Conservation (phyloP, 2,797 vertebrate species). For the Diceros bicornis region DNA sequence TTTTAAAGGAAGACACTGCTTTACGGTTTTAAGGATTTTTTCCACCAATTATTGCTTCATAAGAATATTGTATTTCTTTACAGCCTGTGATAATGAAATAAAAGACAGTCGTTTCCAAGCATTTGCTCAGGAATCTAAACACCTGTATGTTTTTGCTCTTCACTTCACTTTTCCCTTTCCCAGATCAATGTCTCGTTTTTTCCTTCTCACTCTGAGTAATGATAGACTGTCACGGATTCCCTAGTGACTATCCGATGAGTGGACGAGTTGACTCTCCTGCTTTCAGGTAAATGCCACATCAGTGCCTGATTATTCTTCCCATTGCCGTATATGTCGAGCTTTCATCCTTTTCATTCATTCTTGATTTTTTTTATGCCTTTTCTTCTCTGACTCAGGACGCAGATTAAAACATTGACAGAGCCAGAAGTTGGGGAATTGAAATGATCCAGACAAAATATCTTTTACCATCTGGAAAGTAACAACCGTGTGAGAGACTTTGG, state of each 20-base stretch:
- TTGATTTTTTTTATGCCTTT: background rate
- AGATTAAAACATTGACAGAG: background rate
- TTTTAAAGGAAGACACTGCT: background rate
- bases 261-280: background rate
- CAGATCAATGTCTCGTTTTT: background rate
- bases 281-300: background rate
- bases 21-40: background rate
- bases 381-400: background rate
- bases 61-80: background rate
- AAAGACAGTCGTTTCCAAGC: background rate
- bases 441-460: background rate
- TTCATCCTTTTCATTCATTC: background rate
- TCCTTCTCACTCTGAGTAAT: background rate
- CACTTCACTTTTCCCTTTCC: background rate
- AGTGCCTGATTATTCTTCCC: background rate
- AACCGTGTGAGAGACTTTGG: background rate
- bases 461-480: background rate
- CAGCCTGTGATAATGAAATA: background rate
- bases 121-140: conserved; percentile 2
- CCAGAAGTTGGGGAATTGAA: background rate
- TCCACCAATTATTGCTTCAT: background rate
- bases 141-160: background rate
- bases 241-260: background rate
- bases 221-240: background rate
- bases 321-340: background rate